These are phyloP conservation scores for Malurus leucopterus DNA, from an alignment of 2,797 vertebrate genomes.

Conservation along the genomic window DNA sequence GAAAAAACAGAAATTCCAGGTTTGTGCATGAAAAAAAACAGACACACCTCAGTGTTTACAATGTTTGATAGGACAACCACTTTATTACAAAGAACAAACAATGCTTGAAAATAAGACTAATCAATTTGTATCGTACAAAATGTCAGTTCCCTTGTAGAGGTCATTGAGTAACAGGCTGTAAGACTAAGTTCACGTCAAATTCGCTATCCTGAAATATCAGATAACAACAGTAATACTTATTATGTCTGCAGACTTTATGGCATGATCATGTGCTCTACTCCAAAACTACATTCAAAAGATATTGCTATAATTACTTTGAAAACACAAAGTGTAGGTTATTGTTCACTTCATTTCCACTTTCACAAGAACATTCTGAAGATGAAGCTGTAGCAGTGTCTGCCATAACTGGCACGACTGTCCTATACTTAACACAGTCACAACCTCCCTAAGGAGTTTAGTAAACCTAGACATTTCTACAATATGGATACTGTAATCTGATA, in stretches of 20 bases:
- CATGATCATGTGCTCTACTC: conserved; percentile 58
- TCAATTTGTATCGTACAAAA: conserved; percentile 58
- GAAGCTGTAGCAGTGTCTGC: conserved; percentile 32
- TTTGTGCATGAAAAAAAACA: not conserved
- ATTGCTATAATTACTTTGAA: conserved; percentile 63
- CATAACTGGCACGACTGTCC: not conserved
- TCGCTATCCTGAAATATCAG: conserved; percentile 39
- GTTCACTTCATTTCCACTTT: conserved; percentile 44
- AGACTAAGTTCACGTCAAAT: conserved; percentile 54
- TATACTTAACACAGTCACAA: conserved; percentile 8
- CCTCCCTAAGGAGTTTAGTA: not conserved
- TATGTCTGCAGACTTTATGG: conserved; percentile 46
- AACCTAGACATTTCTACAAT: conserved; percentile 6
- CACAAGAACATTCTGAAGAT: conserved; percentile 54
- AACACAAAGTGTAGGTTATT: conserved; percentile 55
- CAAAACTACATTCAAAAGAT: conserved; percentile 60
- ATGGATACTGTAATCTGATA: not conserved
- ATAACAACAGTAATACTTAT: conserved; percentile 47
- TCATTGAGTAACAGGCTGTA: conserved; percentile 48
- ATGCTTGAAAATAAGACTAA: conserved; percentile 38
- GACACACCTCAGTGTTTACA: not conserved
- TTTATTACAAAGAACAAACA: conserved; percentile 71
- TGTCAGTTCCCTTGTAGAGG: conserved; percentile 59
- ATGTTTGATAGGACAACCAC: conserved; percentile 57
- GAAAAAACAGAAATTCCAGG: not conserved